phyloP scores from a whole-genome alignment of 2,797 vertebrate genomes.

The Carcharodon carcharias region DNA sequence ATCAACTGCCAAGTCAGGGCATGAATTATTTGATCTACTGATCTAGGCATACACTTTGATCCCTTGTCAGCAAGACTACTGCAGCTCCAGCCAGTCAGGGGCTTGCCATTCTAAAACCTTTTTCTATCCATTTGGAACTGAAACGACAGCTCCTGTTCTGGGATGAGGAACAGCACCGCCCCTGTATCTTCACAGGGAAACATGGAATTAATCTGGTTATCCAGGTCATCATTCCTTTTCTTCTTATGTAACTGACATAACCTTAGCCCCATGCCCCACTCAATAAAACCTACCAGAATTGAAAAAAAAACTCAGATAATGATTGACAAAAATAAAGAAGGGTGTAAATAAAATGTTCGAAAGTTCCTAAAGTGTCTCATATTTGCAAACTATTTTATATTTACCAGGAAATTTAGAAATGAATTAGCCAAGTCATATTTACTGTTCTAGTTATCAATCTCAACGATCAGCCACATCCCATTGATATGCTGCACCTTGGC shows the following conservation, averaged over 20 bases:
- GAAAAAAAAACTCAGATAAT: background rate
- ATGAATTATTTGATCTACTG: background rate
- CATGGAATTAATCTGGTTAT: background rate
- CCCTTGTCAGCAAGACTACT: background rate
- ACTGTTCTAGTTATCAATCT: background rate
- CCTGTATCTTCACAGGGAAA: background rate
- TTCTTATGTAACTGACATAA: background rate
- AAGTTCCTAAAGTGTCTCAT: background rate
- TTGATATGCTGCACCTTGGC: background rate
- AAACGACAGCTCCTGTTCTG: background rate
- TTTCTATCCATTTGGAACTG: background rate
- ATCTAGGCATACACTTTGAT: no score
- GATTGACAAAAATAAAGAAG: background rate
- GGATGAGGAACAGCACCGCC: background rate
- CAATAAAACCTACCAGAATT: background rate
- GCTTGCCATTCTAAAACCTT: background rate
- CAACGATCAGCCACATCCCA: background rate
- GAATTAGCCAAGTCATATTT: background rate
- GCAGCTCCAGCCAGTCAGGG: background rate
- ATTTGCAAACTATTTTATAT: background rate
- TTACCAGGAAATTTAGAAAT: background rate
- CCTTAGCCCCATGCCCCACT: background rate
- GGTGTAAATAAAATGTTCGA: background rate
- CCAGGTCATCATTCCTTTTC: background rate
- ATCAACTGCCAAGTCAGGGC: background rate